Evolutionary conservation across 2,113 vertebrate species (phyloP).

Genomic region (Cryptomyrus ogoouensis): DNA sequence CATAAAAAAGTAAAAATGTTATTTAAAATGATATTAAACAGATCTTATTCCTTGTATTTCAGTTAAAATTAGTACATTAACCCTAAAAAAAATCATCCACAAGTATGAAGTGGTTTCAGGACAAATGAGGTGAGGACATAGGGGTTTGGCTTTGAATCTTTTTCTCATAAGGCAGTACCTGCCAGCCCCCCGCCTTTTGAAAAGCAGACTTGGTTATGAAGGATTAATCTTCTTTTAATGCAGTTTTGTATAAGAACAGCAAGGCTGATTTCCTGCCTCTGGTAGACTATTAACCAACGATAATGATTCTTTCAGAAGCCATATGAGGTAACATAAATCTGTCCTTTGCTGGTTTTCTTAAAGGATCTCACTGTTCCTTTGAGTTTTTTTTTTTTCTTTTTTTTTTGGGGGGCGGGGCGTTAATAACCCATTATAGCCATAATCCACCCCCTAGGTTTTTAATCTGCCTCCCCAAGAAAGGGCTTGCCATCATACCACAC

Average conservation of each 20-base stretch:
- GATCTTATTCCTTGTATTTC: neutral
- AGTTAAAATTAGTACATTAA: neutral
- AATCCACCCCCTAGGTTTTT: conserved; percentile 39
- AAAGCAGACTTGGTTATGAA: conserved; percentile 13
- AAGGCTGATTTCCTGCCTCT: conserved; percentile 17
- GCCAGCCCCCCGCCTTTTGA: neutral
- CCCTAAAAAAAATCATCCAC: neutral
- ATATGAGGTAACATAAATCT: conserved; percentile 8
- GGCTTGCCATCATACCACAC: conserved; percentile 22
- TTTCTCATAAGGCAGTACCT: neutral
- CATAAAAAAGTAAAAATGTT: neutral
- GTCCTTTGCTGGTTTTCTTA: conserved; percentile 7
- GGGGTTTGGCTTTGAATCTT: neutral
- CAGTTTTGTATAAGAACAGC: conserved; percentile 22
- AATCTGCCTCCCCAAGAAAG: conserved; percentile 23
- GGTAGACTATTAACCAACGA: neutral
- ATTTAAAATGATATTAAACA: neutral
- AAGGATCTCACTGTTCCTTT: conserved; percentile 30
- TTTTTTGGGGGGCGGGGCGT: conserved; percentile 7
- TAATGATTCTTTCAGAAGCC: conserved; percentile 22
- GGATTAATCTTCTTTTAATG: conserved; percentile 35
- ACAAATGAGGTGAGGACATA: neutral
- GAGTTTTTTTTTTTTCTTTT: neutral
- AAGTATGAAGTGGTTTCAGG: neutral
- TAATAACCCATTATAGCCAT: conserved; percentile 35